Evolutionary conservation across 2,113 vertebrate species (phyloP), one percentile per base, ranked within the genome.

Genomic region (Romanogobio albipinnatus): DNA sequence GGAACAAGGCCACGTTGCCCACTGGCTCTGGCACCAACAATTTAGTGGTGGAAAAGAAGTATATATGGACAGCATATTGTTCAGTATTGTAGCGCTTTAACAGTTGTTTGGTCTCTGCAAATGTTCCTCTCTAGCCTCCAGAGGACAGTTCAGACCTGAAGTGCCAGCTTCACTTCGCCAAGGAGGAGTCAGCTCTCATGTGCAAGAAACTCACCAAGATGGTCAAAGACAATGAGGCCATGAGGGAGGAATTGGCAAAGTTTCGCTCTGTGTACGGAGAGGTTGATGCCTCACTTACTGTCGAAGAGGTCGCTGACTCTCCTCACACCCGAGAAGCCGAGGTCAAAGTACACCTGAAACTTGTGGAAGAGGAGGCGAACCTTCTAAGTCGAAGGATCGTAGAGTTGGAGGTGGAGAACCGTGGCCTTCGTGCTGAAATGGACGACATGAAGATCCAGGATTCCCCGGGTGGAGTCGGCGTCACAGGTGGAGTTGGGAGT

Each of bases 291-390:
- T 95, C 96, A 2, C 93, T 99, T 53, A 97, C 97, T 0, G 94
- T 96, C 0, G 96, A 98, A 89, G 98, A 98, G 91, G 94, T 99
- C 82, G 96, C 97, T 0, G 97, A 98, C 76, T 97, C 97, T 0
- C 97, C 98, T 1, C 97, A 99, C 75, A 98, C 97, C 0, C 95
- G 98, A 0, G 98, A 99, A 89, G 97, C 97, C 0, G 98, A 99
- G 91, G 91, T 99, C 85, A 96, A 97, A 87, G 95, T 96, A 64
- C 98, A 99, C 71, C 93, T 99, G 85, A 98, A 98, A 94, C 95
- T 99, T 87, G 98, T 99, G 24, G 98, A 99, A 90, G 98, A 99
- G 89, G 98, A 99, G 87, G 98, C 98, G 91, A 99, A 99, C 93
- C 94, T 99, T 89, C 93, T 99, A 78, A 99, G 98, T 90, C 94